Percentiles rank a stretch among this genome's conserved stretches.
These are phyloP conservation scores for Cloeon dipterum DNA, from an alignment of 2,888 invertebrate species.

Conservation along the genomic window DNA sequence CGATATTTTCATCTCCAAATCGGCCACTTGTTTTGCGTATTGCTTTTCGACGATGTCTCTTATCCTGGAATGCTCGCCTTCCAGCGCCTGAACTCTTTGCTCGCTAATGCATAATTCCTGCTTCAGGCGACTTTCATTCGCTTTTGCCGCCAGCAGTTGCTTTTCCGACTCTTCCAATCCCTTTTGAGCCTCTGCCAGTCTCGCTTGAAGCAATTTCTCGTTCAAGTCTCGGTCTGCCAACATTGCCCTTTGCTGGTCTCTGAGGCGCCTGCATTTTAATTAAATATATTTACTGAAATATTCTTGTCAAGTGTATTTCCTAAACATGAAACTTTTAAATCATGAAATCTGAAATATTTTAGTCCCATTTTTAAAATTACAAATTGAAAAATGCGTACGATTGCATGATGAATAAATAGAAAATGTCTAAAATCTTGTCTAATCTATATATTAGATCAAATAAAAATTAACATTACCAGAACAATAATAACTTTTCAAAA, in stretches of 20 bases:
- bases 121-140: background rate
- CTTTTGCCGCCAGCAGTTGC: background rate
- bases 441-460: no score
- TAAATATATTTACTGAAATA: no score
- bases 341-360: no score
- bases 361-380: no score
- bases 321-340: no score
- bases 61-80: conserved; percentile 27
- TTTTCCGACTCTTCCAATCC: background rate
- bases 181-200: background rate
- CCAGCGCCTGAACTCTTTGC: background rate
- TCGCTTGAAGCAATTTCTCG: background rate
- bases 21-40: conserved; percentile 35
- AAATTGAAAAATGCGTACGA: no score
- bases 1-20: conserved; percentile 15
- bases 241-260: background rate
- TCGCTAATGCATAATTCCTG: background rate
- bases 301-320: no score
- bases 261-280: background rate
- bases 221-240: background rate
- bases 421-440: no score
- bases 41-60: conserved; percentile 34
- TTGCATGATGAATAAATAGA: no score
- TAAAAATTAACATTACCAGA: no score
- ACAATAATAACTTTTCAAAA: no score